Evolutionary conservation across 1,140 invertebrate species (phyloP).

Genomic region (Leptopilina boulardi): DNA sequence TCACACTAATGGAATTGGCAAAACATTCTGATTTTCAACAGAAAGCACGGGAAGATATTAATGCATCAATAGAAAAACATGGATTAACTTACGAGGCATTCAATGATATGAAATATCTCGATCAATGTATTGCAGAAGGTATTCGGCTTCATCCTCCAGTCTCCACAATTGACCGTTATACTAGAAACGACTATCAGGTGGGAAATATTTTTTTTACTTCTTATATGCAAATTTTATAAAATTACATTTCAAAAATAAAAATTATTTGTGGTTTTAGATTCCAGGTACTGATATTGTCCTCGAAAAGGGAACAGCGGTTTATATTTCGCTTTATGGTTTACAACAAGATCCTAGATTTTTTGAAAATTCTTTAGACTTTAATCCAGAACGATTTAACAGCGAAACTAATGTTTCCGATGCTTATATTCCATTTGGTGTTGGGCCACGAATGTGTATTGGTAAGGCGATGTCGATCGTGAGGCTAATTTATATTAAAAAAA

Average conservation of each 20-base stretch:
- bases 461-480: no score
- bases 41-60: slow-evolving; percentile 78
- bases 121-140: slow-evolving; percentile 48
- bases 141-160: not conserved
- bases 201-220: not conserved
- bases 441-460: slow-evolving; percentile 61
- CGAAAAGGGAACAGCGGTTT: slow-evolving; percentile 68
- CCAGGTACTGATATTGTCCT: slow-evolving; percentile 69
- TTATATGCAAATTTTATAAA: not conserved
- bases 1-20: slow-evolving; percentile 59
- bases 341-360: slow-evolving; percentile 70
- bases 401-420: slow-evolving; percentile 49
- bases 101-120: slow-evolving; percentile 68
- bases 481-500: not conserved
- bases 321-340: slow-evolving; percentile 65
- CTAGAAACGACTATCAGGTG: not conserved
- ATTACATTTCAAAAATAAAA: not conserved
- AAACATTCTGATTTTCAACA: slow-evolving; percentile 64
- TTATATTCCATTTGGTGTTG: slow-evolving; percentile 60
- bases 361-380: slow-evolving; percentile 43
- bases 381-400: slow-evolving; percentile 60
- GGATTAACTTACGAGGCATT: slow-evolving; percentile 65
- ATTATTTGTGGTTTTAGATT: slow-evolving; percentile 53
- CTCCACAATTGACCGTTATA: not conserved
- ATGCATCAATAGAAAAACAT: slow-evolving; percentile 67